Evolutionary conservation across 2,888 invertebrate species (phyloP), one percentile per base, ranked within the genome.

Genomic region (Drosophila paramelanica): DNA sequence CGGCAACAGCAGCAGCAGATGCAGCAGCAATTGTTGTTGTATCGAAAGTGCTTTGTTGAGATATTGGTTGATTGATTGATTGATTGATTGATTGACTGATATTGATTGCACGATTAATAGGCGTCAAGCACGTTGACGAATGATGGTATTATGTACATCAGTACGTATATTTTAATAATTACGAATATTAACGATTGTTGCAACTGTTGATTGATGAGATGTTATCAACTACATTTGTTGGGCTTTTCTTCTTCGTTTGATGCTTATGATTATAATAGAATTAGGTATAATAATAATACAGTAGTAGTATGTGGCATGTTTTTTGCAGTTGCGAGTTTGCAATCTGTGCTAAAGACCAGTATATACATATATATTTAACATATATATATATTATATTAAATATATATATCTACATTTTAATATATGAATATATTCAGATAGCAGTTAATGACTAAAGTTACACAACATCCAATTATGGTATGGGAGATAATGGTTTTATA

Each of bases 401-500:
- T 3, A 33, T 33, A 11, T 33, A 33, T 33, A 10, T 31, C 8
- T 33, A 33, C 10, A 33, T 33, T 10, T 33, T 10, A 10, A 23
- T 23, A 23, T 23, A 23, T 23, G 57, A 73, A 45, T 55, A 58
- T 51, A 57, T 23, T 3, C 4, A 46, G 42, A 72, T 65, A 78
- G 70, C 75, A 67, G 86, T 82, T 82, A 82, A 83, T 88, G 79
- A 65, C 86, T 73, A 88, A 50, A 69, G 70, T 88, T 79, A 86
- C 87, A 88, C 89, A 88, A 88, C 88, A 88, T 83, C 88, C 83
- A 82, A 77, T 46, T 76, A 65, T 79, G 79, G 62, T 69, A 80
- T 76, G 77, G 65, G 55, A 58, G 57, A 36, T 61, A 52, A 53
- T 72, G 67, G 57, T 70, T 59, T 67, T 68, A 59, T 57, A 70